Base-by-base conservation (phyloP, 2,888 invertebrate species). In the Cremastinae sp. region DNA sequence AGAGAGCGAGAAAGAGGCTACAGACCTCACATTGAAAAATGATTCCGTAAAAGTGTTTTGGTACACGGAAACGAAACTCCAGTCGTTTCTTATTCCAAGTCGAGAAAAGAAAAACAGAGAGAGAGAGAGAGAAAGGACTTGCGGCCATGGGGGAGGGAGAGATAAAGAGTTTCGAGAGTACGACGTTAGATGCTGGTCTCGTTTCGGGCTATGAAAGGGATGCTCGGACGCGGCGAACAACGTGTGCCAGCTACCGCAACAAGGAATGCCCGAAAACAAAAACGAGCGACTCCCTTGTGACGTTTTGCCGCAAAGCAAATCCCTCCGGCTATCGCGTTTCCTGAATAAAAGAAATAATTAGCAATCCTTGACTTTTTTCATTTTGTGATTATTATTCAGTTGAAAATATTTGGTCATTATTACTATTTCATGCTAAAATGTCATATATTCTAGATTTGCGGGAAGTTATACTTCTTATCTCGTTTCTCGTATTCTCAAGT, bases 41-140 rank as follows among this genome's bases (percentile, higher is more conserved):
- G 75, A 72, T 68, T 72, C 45, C 72, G 72, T 58, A 73, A 61
- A 68, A 68, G 72, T 68, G 71, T 72, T 69, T 58, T 53, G 68
- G 72, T 73, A 61, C 72, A 56, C 43, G 68, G 49, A 65, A 73
- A 53, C 73, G 64, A 66, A 75, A 72, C 69, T 69, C 64, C 59
- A 70, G 65, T 66, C 74, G 65, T 59, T 69, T 53, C 55, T 61
- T 47, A 45, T 61, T 8, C 69, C 51, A 68, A 70, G 74, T 68
- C 59, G 58, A 69, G 47, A 61, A 72, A 68, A 73, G 73, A 76
- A 66, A 74, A 69, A 53, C 43, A 70, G 49, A 65, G 47, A 49
- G 39, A 39, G 62, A 61, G 47, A 51, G 28, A 39, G 56, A 10
- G 35, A 14, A 41, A 49, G 28, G 10, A n/a, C n/a, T n/a, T n/a